Evolutionary conservation across 2,113 vertebrate species (phyloP), one percentile per base, ranked within the genome.

Genomic region (Silurus asotus): DNA sequence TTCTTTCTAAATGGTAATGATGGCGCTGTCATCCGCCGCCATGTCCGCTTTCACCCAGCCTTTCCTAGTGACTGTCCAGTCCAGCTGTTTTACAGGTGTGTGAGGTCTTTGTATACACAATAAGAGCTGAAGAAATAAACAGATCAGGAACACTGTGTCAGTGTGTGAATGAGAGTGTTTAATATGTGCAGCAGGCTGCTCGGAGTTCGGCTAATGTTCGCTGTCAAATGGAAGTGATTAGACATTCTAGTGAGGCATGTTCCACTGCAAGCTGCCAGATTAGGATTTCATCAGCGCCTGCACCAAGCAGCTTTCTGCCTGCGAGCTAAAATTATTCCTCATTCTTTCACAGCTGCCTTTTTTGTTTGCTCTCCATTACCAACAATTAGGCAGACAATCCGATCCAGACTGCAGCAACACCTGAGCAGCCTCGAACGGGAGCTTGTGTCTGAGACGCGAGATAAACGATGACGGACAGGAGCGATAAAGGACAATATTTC

Each of bases 211-310:
- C 49, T 75, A 25, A 70, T 88, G 62, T 67, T 62, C 72, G 5
- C 83, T n/a, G 51, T 80, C 70, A 76, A 82, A 88, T 76, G 72
- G 82, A 81, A 82, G 76, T 56, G 84, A 90, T 89, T 78, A 88
- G 85, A 86, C 72, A 82, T 58, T 70, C 64, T 45, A 85, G 83
- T 5, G 62, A 88, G 88, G 59, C 59, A 23, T 20, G 74, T 77
- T 77, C 69, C 78, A 85, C 53, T 64, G 58, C 81, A 78, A 62
- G 75, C 86, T 84, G 87, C 67, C 86, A 84, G 81, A 80, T 84
- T 88, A 76, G 14, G 8, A 81, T 59, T 67, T 23, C 59, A 82
- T 84, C 59, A 87, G 64, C 23, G 87, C 53, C 81, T 65, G 86
- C 74, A 74, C 51, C 59, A 48, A 86, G 76, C 87, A 84, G 59